These are phyloP conservation scores for Borostomias antarcticus DNA, from an alignment of 2,797 vertebrate genomes.

Conservation along the genomic window DNA sequence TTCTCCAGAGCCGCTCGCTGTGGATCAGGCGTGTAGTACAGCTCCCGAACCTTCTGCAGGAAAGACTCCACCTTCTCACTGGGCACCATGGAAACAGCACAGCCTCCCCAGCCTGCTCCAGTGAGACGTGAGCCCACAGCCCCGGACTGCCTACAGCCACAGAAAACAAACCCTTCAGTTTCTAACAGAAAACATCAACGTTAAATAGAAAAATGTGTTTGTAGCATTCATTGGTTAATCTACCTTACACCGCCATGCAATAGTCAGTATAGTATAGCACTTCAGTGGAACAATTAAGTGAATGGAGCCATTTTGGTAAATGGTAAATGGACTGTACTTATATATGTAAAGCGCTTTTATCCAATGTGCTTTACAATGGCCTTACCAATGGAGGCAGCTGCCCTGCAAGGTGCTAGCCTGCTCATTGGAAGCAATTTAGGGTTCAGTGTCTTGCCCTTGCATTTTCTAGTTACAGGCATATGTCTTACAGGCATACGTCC, in stretches of 20 bases:
- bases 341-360: no score
- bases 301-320: conserved; percentile 12
- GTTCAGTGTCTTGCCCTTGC: no score
- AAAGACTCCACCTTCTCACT: conserved; percentile 81
- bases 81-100: conserved; percentile 93
- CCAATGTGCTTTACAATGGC: no score
- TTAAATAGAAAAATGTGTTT: not conserved
- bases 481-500: conserved; percentile 89
- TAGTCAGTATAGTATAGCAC: not conserved
- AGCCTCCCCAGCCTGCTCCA: conserved; percentile 97
- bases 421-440: no score
- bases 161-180: not conserved
- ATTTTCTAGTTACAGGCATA: no score
- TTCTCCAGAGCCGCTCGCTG: conserved; percentile 73
- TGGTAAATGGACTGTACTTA: no score
- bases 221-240: not conserved
- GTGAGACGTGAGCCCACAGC: conserved; percentile 92
- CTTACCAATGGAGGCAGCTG: no score
- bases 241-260: not conserved
- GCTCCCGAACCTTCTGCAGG: conserved; percentile 80
- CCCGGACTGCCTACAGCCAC: conserved; percentile 82
- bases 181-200: not conserved
- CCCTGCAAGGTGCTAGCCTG: no score
- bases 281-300: not conserved
- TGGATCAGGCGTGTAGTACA: conserved; percentile 79